These are phyloP conservation scores for Ctenomys sociabilis DNA, from an alignment of 2,113 vertebrate species.

Conservation along the genomic window DNA sequence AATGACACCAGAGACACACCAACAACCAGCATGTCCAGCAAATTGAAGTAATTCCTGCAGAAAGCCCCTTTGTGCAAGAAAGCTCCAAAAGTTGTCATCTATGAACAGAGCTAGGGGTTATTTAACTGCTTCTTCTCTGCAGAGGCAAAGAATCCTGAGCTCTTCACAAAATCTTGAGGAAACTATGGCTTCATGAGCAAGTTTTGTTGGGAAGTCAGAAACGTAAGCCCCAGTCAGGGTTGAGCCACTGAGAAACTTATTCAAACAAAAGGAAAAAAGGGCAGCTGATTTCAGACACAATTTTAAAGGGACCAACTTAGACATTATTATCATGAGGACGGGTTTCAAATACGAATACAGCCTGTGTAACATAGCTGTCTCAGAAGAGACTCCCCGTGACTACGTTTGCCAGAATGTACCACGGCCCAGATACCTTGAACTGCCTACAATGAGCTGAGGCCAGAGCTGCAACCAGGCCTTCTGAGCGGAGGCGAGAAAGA, in stretches of 20 bases:
- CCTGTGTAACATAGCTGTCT: neutral
- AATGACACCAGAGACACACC: conserved; percentile 99
- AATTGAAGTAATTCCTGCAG: conserved; percentile 99
- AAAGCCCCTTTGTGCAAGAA: conserved; percentile 99
- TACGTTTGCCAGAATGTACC: accelerated
- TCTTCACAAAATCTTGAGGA: conserved; percentile 85
- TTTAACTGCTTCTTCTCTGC: conserved; percentile 72
- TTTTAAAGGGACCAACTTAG: neutral
- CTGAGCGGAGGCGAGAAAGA: neutral
- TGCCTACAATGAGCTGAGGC: neutral
- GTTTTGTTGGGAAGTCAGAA: conserved; percentile 43
- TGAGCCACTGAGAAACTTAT: neutral
- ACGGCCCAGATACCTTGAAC: neutral
- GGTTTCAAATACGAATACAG: neutral
- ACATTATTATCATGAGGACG: neutral
- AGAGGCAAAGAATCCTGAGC: conserved; percentile 78
- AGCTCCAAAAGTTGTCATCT: conserved; percentile 99
- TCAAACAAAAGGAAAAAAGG: conserved; percentile 50
- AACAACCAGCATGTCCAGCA: conserved; percentile 98
- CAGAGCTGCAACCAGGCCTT: neutral
- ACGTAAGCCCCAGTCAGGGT: neutral
- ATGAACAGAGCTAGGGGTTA: conserved; percentile 80
- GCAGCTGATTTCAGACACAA: conserved; percentile 20
- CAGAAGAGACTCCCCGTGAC: neutral
- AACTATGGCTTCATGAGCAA: conserved; percentile 58